phyloP scores from a whole-genome alignment of 2,888 invertebrate species.

The Meiosimyza decipiens region DNA sequence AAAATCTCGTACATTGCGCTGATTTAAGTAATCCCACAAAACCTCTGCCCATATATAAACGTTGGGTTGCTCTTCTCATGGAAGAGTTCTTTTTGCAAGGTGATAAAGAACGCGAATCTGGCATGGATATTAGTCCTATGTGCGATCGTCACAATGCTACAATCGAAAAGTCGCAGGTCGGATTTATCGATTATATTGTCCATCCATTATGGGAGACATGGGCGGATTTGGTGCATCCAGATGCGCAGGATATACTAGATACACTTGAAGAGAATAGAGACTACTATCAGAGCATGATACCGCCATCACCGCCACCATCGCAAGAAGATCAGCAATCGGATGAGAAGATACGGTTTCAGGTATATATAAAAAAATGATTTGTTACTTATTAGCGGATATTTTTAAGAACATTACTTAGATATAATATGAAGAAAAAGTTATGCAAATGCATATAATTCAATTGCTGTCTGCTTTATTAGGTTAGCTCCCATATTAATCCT shows the following conservation, averaged over 20 bases:
- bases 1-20: slow-evolving; percentile 99
- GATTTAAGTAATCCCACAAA: slow-evolving; percentile 98
- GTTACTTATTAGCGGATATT: no score
- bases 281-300: slow-evolving; percentile 96
- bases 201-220: slow-evolving; percentile 99
- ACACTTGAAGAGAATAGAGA: slow-evolving; percentile 98
- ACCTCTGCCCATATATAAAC: slow-evolving; percentile 91
- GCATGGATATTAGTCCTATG: slow-evolving; percentile 99
- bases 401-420: no score
- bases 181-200: slow-evolving; percentile 99
- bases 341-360: slow-evolving; percentile 80
- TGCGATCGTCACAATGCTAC: slow-evolving; percentile 97
- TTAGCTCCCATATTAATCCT: no score
- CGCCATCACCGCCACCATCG: slow-evolving; percentile 87
- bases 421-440: no score
- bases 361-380: slow-evolving; percentile 51
- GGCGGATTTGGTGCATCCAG: slow-evolving; percentile 99
- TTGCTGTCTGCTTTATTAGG: no score
- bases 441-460: no score
- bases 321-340: slow-evolving; percentile 71
- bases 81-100: slow-evolving; percentile 99
- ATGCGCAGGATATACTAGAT: slow-evolving; percentile 97
- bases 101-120: slow-evolving; percentile 93
- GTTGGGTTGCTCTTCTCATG: slow-evolving; percentile 96
- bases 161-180: slow-evolving; percentile 98